Evolutionary conservation across 2,797 vertebrate species (phyloP).

Genomic region (Tokudaia muenninki): DNA sequence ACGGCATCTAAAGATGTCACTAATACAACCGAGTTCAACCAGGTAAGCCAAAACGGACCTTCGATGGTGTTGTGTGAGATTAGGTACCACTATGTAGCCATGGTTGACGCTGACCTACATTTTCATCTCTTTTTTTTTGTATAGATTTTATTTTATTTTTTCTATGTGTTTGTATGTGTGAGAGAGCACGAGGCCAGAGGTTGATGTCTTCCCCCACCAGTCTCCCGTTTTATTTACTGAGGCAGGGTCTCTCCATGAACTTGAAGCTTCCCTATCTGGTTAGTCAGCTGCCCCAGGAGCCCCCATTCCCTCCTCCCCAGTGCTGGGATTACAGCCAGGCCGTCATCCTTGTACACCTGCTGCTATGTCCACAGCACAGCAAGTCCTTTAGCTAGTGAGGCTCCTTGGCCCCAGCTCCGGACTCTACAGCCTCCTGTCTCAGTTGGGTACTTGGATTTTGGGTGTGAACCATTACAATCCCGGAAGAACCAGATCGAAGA

Average conservation of each 20-base stretch:
- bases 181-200: neutral
- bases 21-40: neutral
- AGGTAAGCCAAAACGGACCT: neutral
- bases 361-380: neutral
- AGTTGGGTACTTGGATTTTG: neutral
- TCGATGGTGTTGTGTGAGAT: neutral
- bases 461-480: neutral
- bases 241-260: neutral
- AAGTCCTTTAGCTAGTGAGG: neutral
- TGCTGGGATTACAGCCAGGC: neutral
- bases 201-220: neutral
- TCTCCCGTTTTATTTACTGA: neutral
- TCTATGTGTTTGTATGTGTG: neutral
- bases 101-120: neutral
- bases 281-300: neutral
- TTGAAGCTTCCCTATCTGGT: neutral
- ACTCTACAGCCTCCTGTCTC: neutral
- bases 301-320: neutral
- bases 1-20: neutral
- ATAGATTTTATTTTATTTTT: neutral
- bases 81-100: neutral
- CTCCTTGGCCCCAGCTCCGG: no score
- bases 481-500: neutral
- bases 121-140: neutral
- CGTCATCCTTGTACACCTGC: neutral